Evolutionary conservation across 2,888 invertebrate genomes (phyloP), one percentile per base, ranked within the genome.

Genomic region (Escarpia spicata): DNA sequence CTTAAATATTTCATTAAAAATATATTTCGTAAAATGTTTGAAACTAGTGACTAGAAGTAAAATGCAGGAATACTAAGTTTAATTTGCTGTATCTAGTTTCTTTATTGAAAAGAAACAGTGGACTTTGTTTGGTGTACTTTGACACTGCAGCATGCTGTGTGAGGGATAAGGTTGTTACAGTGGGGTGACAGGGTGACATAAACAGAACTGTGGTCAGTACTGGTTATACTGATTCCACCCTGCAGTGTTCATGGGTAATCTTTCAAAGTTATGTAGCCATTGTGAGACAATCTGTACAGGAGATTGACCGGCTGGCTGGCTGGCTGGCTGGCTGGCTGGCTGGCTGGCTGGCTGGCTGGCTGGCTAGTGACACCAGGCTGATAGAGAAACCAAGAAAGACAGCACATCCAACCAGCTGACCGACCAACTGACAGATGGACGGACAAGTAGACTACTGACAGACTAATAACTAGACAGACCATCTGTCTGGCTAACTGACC

Each of bases 51-150:
- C 9, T 90, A 12, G 19, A 9, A 90, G 43, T 31, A 10, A 31
- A 1, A 43, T 90, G 90, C 19, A 90, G 8, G 90, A 9, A 31
- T 90, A 90, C 19, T 31, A 90, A 90, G 90, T 37, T 43, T 37
- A 37, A 37, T 52, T 43, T 43, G 15, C 37, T 91, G 15, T 91
- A 43, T 91, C 6, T 31, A n/a, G 15, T 2, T 31, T 31, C 43
- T 31, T 91, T 43, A 43, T 43, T 31, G n/a, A 43, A 6, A 91
- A 43, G 43, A 43, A 43, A 43, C 19, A 91, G 12, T 91, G 31
- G 43, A 43, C 91, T 8, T 91, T 37, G 91, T 31, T 43, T 37
- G 44, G 44, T 91, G 91, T 91, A 91, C 44, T 91, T 91, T 91
- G 91, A 19, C 91, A 75, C 75, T 75, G 3, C 3, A 26, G 75